Conservation (phyloP, 1,140 invertebrate species). For the Sarcophaga bullata region DNA sequence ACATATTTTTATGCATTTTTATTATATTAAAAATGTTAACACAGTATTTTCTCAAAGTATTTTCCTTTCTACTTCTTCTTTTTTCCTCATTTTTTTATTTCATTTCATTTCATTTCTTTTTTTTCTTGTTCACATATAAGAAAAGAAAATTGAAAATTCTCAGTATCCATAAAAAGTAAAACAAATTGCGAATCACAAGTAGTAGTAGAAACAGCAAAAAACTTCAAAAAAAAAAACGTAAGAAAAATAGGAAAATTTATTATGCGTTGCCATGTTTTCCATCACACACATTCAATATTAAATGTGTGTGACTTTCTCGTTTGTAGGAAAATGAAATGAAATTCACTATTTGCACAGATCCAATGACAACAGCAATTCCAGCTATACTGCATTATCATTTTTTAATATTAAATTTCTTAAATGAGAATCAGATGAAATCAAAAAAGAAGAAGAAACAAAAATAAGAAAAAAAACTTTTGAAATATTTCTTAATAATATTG, state of each 20-base stretch:
- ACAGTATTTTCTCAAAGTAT: neutral
- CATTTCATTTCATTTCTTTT: no score
- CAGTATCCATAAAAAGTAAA: conserved; percentile 32
- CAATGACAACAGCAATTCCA: neutral
- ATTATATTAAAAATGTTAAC: conserved; percentile 19
- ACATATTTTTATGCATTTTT: neutral
- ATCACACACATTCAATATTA: neutral
- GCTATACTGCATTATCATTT: neutral
- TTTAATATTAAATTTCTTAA: conserved; percentile 1
- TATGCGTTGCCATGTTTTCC: conserved; percentile 32
- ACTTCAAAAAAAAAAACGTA: no score
- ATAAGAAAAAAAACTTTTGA: neutral
- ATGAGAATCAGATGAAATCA: neutral
- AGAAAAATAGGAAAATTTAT: conserved; percentile 34
- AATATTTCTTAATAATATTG: no score
- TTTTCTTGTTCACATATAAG: neutral
- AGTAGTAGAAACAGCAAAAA: no score
- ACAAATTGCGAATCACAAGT: neutral
- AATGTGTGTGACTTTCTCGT: neutral
- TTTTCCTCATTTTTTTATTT: no score
- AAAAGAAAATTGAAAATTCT: conserved; percentile 37
- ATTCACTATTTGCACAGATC: neutral
- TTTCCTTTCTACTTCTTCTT: neutral
- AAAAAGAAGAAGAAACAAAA: neutral
- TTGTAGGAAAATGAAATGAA: neutral